These are phyloP conservation scores for Gymnobelideus leadbeateri DNA, from an alignment of 2,113 vertebrate species.

Conservation along the genomic window DNA sequence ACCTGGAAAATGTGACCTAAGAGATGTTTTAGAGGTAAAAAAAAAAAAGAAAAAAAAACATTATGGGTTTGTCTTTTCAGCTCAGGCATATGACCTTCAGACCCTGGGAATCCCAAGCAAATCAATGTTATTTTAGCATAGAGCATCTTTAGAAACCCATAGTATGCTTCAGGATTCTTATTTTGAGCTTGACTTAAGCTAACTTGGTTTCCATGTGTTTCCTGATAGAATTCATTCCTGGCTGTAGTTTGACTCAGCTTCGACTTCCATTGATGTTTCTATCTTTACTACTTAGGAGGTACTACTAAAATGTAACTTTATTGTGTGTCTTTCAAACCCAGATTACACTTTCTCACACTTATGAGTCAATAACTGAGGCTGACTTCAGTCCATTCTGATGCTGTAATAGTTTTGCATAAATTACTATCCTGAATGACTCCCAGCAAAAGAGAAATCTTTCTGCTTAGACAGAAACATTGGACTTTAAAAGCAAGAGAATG, in stretches of 20 bases:
- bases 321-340: conserved; percentile 12
- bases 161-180: neutral
- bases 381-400: conserved; percentile 14
- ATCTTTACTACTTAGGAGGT: neutral
- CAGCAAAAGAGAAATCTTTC: conserved; percentile 18
- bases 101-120: neutral
- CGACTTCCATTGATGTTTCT: neutral
- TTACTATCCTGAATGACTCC: neutral
- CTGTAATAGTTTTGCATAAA: neutral
- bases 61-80: neutral
- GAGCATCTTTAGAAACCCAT: neutral
- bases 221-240: neutral
- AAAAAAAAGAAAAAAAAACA: too few species aligned
- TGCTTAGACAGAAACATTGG: conserved; percentile 11
- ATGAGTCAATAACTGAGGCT: conserved; percentile 8
- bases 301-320: neutral
- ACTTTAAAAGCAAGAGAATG: conserved; percentile 31
- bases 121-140: neutral
- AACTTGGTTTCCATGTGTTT: neutral
- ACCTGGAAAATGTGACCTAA: too few species aligned
- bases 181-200: neutral
- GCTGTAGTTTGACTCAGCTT: neutral
- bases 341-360: conserved; percentile 36
- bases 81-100: neutral
- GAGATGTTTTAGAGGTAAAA: too few species aligned